These are phyloP conservation scores for Salvelinus sp. DNA, from an alignment of 2,113 vertebrate genomes.

Conservation along the genomic window DNA sequence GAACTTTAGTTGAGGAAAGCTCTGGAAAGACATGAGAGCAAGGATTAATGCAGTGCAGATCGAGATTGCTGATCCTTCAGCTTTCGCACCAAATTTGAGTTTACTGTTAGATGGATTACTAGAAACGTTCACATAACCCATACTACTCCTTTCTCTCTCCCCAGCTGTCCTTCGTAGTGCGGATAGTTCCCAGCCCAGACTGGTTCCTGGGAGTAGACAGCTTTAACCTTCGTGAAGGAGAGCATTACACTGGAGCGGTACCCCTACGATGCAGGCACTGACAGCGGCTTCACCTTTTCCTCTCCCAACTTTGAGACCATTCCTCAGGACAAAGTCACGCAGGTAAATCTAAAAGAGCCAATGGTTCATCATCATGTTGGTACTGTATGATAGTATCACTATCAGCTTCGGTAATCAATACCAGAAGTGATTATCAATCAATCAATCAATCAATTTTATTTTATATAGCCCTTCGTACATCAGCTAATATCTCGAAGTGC, in stretches of 20 bases:
- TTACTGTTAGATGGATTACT: neutral
- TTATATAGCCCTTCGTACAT: too few species aligned
- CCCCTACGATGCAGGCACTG: constrained; percentile 92
- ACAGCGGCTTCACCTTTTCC: constrained; percentile 98
- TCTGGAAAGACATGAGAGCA: neutral
- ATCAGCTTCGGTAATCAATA: neutral
- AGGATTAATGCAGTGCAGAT: neutral
- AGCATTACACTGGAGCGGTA: constrained; percentile 81
- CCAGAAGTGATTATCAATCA: too few species aligned
- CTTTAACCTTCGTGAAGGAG: constrained; percentile 86
- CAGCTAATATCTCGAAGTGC: too few species aligned
- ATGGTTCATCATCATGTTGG: neutral
- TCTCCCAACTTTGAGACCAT: constrained; percentile 97
- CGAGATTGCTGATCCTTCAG: neutral
- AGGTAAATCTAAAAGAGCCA: constrained; percentile 67
- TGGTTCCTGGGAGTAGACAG: constrained; percentile 95
- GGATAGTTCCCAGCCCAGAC: constrained; percentile 92
- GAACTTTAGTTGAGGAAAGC: neutral
- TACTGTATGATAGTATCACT: neutral
- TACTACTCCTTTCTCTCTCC: constrained; percentile 10
- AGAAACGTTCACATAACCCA: neutral
- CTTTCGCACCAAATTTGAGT: neutral
- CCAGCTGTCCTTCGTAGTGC: constrained; percentile 90
- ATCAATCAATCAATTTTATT: too few species aligned
- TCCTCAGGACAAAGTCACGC: constrained; percentile 88